Percentiles rank a stretch among this genome's conserved stretches.
Conservation (phyloP, 2,113 vertebrate genomes). For the Notarius lentiginosus region DNA sequence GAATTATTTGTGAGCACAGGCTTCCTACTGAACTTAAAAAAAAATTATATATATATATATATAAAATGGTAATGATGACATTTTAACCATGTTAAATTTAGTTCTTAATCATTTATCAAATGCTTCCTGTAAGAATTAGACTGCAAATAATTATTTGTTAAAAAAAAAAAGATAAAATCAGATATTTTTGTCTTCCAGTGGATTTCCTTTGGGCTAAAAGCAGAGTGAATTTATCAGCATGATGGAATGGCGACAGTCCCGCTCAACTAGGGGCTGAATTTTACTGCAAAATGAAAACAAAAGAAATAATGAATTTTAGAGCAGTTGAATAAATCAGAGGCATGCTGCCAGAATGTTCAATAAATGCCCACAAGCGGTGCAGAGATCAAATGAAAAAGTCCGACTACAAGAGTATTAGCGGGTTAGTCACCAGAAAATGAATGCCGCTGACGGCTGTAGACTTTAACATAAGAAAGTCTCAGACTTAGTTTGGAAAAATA, state of each 20-base stretch:
- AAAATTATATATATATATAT: background rate
- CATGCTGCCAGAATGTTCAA: slow-evolving; percentile 31
- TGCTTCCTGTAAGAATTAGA: background rate
- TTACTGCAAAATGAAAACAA: slow-evolving; percentile 82
- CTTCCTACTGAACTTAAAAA: slow-evolving; percentile 67
- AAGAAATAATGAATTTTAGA: slow-evolving; percentile 54
- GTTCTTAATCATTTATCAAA: background rate
- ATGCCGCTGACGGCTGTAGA: slow-evolving; percentile 19
- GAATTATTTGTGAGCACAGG: slow-evolving; percentile 77
- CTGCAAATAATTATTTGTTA: background rate
- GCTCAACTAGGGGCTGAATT: slow-evolving; percentile 76
- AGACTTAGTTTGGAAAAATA: background rate
- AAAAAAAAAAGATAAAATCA: background rate
- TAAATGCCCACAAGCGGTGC: background rate
- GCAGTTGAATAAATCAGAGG: slow-evolving; percentile 65
- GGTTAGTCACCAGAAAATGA: slow-evolving; percentile 62
- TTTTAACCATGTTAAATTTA: background rate
- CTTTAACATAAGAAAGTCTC: background rate
- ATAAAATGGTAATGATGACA: background rate
- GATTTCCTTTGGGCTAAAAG: slow-evolving; percentile 70
- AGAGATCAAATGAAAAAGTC: slow-evolving; percentile 19
- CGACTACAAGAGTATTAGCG: slow-evolving; percentile 13
- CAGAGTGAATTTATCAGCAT: slow-evolving; percentile 70
- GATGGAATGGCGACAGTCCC: slow-evolving; percentile 74
- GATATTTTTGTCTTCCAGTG: slow-evolving; percentile 63